Conservation (phyloP, 2,888 invertebrate genomes). For the Folsomia candida region DNA sequence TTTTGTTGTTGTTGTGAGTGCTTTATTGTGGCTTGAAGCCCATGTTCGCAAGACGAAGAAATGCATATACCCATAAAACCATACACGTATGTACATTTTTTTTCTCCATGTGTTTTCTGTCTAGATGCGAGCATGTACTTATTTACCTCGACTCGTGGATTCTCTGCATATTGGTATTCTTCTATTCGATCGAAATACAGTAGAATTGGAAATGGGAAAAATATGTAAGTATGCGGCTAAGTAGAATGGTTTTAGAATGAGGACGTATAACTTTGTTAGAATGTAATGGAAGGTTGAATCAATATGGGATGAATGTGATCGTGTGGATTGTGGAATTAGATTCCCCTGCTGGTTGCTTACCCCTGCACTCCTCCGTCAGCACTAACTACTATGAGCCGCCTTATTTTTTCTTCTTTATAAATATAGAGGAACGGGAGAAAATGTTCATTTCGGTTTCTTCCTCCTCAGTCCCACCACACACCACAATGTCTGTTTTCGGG, state of each 20-base stretch:
- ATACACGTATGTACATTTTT: too few species aligned
- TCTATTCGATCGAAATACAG: neutral
- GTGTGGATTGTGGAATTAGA: neutral
- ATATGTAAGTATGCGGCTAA: neutral
- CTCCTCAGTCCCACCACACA: constrained; percentile 12
- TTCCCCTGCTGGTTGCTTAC: neutral
- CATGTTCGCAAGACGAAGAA: too few species aligned
- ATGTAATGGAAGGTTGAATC: neutral
- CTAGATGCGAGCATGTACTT: neutral
- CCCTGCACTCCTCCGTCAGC: neutral
- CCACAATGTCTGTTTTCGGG: constrained; percentile 43
- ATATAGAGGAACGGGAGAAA: constrained; percentile 33
- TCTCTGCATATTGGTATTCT: too few species aligned
- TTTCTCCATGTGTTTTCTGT: neutral
- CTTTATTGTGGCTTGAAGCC: neutral
- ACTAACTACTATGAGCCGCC: too few species aligned
- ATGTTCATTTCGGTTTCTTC: constrained; percentile 39
- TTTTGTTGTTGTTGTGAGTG: neutral
- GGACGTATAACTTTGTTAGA: neutral
- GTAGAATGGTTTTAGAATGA: neutral
- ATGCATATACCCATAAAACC: too few species aligned
- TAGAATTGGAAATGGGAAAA: neutral
- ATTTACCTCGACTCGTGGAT: neutral
- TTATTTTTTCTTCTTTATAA: too few species aligned
- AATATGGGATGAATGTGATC: neutral